Base-by-base conservation (phyloP, 1,140 invertebrate genomes). In the Sarcophaga bullata region DNA sequence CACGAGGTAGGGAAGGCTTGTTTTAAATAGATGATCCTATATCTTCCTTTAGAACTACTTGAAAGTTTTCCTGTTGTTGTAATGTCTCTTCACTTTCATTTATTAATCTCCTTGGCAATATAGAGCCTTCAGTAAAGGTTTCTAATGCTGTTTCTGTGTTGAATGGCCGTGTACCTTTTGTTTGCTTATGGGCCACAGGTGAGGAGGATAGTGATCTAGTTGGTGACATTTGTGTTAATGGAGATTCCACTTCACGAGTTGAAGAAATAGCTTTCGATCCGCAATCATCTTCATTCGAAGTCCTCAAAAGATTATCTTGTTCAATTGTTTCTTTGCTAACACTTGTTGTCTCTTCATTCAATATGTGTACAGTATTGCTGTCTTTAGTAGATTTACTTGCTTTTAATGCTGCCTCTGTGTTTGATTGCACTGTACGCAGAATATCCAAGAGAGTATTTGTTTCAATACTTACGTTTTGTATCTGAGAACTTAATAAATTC, bases 371-470 rank as follows among this genome's bases (percentile, higher is more conserved):
- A 37, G 15, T 48, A 8, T 10, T 62, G 15, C 2, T 4, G 11
- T 82, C 7, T 75, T 76, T 11, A 1, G 25, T 0, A 19, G 11
- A 11, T 25, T 80, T 78, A 17, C 73, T 19, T 82, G 50, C 50
- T 46, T 46, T 47, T 19, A 75, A 52, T 73, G 82, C 75, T 62
- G 37, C 80, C 15, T 19, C 80, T 76, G 54, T 76, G 17, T 75
- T 83, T 58, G 72, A 83, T n/a, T 46, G 80, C 8, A 81, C 80
- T 11, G 80, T 75, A 19, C 80, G 80, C 37, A 83, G 52, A 6
- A 83, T 83, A 58, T 83, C n/a, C 73, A 83, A 49, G 6, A 83
- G 50, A 9, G 82, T 83, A 47, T 80, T 83, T 11, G 82, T 83
- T 47, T 81, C 80, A 8, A 83, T 80, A 52, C 80, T 81, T 13